Percentiles rank a stretch among this genome's conserved stretches.
Evolutionary conservation across 2,888 invertebrate genomes (phyloP).

Genomic region (Venusia cambrica): DNA sequence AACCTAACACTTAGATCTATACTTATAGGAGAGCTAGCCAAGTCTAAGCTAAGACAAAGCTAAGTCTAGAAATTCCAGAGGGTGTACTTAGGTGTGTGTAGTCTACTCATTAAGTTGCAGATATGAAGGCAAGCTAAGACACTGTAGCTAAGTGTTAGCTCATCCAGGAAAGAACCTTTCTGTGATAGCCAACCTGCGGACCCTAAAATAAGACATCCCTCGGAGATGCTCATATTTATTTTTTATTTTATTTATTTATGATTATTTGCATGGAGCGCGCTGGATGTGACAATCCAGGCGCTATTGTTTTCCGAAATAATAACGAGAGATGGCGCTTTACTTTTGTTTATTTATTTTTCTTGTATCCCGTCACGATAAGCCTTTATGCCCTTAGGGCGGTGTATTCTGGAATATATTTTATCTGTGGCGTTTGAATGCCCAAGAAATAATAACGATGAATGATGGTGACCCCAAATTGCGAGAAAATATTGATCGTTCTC

Average conservation of each 20-base stretch:
- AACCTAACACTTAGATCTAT: too few species aligned
- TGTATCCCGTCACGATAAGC: constrained; percentile 55
- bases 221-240: constrained; percentile 68
- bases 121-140: too few species aligned
- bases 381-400: constrained; percentile 33
- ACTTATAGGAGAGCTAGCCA: too few species aligned
- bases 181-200: constrained; percentile 41
- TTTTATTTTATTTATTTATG: constrained; percentile 80
- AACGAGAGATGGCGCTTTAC: constrained; percentile 74
- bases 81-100: too few species aligned
- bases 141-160: too few species aligned
- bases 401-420: constrained; percentile 29
- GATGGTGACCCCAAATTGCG: constrained; percentile 14
- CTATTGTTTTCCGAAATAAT: constrained; percentile 77
- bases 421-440: constrained; percentile 33
- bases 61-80: too few species aligned
- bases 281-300: constrained; percentile 71
- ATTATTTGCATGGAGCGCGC: constrained; percentile 78
- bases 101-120: too few species aligned
- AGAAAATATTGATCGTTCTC: constrained; percentile 23
- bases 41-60: too few species aligned
- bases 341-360: constrained; percentile 45
- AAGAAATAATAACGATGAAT: constrained; percentile 28
- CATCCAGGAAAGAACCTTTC: constrained; percentile 27
- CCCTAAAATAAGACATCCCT: constrained; percentile 73